These are phyloP conservation scores for Okamejei kenojei DNA, from an alignment of 2,797 vertebrate species.

Conservation along the genomic window DNA sequence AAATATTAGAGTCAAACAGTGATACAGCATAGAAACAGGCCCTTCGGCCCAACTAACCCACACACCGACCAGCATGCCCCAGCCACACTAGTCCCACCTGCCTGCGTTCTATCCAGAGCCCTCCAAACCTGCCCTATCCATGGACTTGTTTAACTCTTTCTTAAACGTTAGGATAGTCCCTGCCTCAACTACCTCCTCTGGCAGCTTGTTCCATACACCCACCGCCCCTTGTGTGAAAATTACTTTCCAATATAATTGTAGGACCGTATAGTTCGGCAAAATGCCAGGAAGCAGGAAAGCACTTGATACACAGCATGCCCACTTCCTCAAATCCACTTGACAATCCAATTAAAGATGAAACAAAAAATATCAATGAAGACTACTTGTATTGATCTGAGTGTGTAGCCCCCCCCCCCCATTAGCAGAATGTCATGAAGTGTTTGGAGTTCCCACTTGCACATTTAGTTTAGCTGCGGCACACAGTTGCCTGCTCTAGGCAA, in stretches of 20 bases:
- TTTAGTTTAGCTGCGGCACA: background rate
- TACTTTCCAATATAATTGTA: background rate
- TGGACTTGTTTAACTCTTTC: no score
- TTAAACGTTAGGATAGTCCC: no score
- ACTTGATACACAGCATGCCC: background rate
- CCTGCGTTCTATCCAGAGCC: no score
- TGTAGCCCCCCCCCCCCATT: background rate
- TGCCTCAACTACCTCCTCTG: no score
- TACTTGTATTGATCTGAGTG: background rate
- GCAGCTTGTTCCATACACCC: no score
- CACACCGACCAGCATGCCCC: no score
- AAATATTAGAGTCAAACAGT: background rate
- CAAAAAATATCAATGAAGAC: background rate
- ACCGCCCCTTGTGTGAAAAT: no score
- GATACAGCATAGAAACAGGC: no score
- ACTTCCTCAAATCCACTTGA: background rate
- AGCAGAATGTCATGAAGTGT: background rate
- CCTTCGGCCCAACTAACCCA: no score
- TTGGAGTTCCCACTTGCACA: background rate
- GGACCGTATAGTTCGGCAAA: background rate
- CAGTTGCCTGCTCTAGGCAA: background rate
- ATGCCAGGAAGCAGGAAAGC: background rate
- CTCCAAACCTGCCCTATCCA: no score
- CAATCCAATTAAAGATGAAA: background rate
- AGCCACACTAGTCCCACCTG: no score